Evolutionary conservation across 2,113 vertebrate genomes (phyloP).

Genomic region (Pseudolaguvia tuberculata): DNA sequence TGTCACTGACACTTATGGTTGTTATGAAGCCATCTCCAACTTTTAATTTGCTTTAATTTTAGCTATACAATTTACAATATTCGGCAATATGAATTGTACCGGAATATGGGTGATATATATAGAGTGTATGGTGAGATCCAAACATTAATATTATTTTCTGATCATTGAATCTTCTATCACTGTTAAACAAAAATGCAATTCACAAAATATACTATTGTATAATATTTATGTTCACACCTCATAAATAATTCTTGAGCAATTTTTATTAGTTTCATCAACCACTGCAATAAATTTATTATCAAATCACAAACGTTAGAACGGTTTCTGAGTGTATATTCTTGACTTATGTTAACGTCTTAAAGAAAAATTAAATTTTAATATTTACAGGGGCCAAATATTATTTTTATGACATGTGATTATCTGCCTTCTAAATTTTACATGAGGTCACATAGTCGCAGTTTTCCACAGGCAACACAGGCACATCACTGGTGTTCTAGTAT

Average conservation of each 20-base stretch:
- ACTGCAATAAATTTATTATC: background rate
- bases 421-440: slow-evolving; percentile 27
- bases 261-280: background rate
- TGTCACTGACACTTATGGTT: no score
- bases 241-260: no score
- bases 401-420: slow-evolving; percentile 43
- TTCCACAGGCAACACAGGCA: background rate
- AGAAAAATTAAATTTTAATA: slow-evolving; percentile 39
- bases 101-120: no score
- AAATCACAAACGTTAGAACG: background rate
- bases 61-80: no score
- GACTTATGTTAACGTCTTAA: slow-evolving; percentile 8
- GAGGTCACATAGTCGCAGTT: slow-evolving; percentile 3
- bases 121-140: no score
- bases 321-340: background rate
- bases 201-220: background rate
- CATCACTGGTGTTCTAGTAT: slow-evolving; percentile 26
- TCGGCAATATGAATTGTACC: no score
- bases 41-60: no score
- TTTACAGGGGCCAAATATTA: slow-evolving; percentile 32
- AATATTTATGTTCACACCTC: no score
- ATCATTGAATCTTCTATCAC: slow-evolving; percentile 43
- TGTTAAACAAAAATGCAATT: slow-evolving; percentile 31
- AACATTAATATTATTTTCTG: background rate
- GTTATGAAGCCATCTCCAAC: no score